phyloP scores from a whole-genome alignment of 2,113 vertebrate species.

The Apteryx mantelli region DNA sequence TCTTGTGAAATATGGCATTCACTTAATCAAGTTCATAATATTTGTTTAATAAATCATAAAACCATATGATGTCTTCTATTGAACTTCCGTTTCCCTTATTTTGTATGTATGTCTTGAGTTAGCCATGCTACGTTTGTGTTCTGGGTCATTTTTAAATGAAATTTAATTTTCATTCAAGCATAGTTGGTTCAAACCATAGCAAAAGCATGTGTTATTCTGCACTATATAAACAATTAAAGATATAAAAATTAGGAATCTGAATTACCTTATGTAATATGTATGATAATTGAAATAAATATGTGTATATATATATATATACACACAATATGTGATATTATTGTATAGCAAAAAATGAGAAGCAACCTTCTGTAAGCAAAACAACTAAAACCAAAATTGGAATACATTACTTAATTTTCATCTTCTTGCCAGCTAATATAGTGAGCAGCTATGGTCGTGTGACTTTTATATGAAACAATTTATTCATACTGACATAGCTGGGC shows the following conservation, averaged over 20 bases:
- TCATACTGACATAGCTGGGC: background rate
- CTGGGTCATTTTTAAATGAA: background rate
- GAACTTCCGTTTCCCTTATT: background rate
- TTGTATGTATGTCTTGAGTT: background rate
- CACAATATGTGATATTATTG: background rate
- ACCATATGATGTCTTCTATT: background rate
- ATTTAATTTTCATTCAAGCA: background rate
- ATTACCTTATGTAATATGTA: background rate
- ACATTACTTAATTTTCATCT: background rate
- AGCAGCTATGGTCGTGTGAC: background rate
- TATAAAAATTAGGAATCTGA: background rate
- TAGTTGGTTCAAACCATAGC: background rate
- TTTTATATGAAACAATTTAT: background rate
- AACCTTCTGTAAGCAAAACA: background rate
- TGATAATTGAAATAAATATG: background rate
- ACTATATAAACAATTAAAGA: background rate
- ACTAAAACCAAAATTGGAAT: background rate
- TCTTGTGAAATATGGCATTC: background rate
- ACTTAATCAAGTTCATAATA: background rate
- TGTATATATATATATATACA: background rate
- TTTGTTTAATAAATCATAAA: background rate
- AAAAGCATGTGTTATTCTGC: background rate
- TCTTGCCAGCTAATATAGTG: background rate
- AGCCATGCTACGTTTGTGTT: background rate
- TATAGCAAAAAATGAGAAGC: background rate